Evolutionary conservation across 2,797 vertebrate species (phyloP), one percentile per base, ranked within the genome.

Genomic region (Morelia viridis): DNA sequence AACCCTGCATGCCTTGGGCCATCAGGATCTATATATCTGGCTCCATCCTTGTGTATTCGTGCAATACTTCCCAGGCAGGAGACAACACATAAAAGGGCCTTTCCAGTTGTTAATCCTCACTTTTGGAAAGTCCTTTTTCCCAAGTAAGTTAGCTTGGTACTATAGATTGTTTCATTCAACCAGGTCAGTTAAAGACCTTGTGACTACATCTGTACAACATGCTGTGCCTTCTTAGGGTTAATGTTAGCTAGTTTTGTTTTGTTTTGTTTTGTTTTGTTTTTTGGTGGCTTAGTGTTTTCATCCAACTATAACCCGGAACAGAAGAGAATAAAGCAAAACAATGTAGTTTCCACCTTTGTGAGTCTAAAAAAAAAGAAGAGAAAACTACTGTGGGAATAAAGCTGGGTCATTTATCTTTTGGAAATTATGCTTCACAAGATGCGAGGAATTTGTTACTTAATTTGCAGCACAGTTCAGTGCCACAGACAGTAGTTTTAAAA

Each of bases 361-460:
- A 90, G 15, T 90, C 19, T 61, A 83, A 61, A 58, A 93, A 24
- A 19, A 80, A 41, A n/a, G n/a, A n/a, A n/a, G n/a, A n/a, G n/a
- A 80, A 24, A 80, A 46, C 71, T 4, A 19, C 35, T 46, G 8
- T 46, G 35, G 19, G 71, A 24, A 80, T 46, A 96, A 95, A 56
- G 56, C 92, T 95, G 94, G 0, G 58, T 92, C 91, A 95, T 92
- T 92, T 71, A 53, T 96, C 22, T 80, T 93, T 96, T 89, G 91
- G 76, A 84, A 95, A n/a, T 31, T 19, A 56, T 19, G 24, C 28
- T 90, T 53, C 22, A 1, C 65, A 41, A 92, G 90, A 94, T 92
- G 92, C 94, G 92, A 94, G 94, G 92, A 96, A 92, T 91, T 92
- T 15, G 50, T 68, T 94, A n/a, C 85, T 93, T 96, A 91, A 94